phyloP scores from a whole-genome alignment of 2,113 vertebrate species.

The Bos taurus region ARS-UCD2.0 NC_037333.1:29042501-29043000 shows the following conservation, averaged over 20 bases:
- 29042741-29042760: neutral
- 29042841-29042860: neutral
- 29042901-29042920: neutral
- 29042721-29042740: neutral
- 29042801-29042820: neutral
- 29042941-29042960: neutral
- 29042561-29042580: neutral
- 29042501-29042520: neutral
- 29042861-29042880: neutral
- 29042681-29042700: neutral
- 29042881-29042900: neutral
- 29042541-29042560: neutral
- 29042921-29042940: neutral
- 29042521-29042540: neutral
- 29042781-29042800: neutral
- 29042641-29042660: neutral
- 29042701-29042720: neutral
- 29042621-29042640: neutral
- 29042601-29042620: neutral
- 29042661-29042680: neutral
- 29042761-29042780: neutral
- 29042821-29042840: neutral
- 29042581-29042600: neutral
- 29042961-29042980: neutral
- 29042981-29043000: neutral